phyloP scores from a whole-genome alignment of 2,888 invertebrate genomes.

The Koerneria pararmatus region DNA sequence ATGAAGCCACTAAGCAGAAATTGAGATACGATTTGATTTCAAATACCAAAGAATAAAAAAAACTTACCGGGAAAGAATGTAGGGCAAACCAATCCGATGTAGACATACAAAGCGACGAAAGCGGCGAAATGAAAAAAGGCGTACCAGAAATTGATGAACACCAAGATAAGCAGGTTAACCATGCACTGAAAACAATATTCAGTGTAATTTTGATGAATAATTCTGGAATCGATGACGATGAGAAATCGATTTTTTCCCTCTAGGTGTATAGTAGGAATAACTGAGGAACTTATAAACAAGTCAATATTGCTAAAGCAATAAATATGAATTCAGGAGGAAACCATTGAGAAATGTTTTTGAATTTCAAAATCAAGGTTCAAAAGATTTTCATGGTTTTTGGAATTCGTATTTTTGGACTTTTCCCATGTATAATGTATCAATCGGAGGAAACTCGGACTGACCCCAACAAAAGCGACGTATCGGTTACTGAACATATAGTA shows the following conservation, averaged over 20 bases:
- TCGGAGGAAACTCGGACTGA: too few relatives aligned
- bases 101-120: constrained; percentile 82
- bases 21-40: not conserved
- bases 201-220: not conserved
- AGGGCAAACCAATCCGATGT: constrained; percentile 89
- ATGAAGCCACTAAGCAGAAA: too few relatives aligned
- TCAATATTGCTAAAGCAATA: too few relatives aligned
- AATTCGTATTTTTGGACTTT: not conserved
- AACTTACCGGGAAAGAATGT: constrained; percentile 83
- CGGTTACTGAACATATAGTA: constrained; percentile 88
- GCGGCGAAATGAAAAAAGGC: constrained; percentile 78
- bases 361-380: too few relatives aligned
- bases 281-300: too few relatives aligned
- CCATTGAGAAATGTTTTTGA: not conserved
- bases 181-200: constrained; percentile 70
- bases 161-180: constrained; percentile 81
- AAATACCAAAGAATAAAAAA: not conserved
- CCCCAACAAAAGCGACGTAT: constrained; percentile 86
- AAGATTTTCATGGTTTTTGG: too few relatives aligned
- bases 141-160: constrained; percentile 88
- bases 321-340: not conserved
- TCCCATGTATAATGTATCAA: too few relatives aligned
- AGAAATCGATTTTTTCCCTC: too few relatives aligned
- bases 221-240: too few relatives aligned
- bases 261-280: too few relatives aligned